Conservation (phyloP, 2,113 vertebrate species). For the Gulo gulo region DNA sequence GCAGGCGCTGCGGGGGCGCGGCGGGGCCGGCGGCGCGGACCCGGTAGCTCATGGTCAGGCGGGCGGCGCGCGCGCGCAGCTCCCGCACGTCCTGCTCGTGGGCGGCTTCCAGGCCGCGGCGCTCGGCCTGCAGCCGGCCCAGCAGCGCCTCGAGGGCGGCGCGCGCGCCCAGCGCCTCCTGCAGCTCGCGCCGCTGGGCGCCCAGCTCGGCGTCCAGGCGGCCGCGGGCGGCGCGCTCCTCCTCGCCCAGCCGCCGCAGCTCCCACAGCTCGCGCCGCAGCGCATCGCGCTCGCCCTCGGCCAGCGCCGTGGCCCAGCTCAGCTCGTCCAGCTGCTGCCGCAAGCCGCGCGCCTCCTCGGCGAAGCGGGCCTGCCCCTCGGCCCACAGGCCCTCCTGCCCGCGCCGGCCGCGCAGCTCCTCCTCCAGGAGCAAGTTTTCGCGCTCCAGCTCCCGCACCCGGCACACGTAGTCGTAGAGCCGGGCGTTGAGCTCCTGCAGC, state of each 20-base stretch:
- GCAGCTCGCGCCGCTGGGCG: slow-evolving; percentile 81
- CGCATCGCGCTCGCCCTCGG: slow-evolving; percentile 87
- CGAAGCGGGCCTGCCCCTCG: slow-evolving; percentile 74
- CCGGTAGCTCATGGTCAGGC: slow-evolving; percentile 59
- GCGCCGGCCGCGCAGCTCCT: slow-evolving; percentile 77
- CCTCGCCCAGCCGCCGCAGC: slow-evolving; percentile 79
- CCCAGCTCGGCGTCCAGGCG: slow-evolving; percentile 83
- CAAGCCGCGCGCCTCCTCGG: slow-evolving; percentile 84
- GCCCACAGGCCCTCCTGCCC: slow-evolving; percentile 81
- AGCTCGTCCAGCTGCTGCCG: slow-evolving; percentile 85
- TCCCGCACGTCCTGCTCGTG: slow-evolving; percentile 82
- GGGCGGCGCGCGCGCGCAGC: slow-evolving; percentile 81
- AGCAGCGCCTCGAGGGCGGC: slow-evolving; percentile 87
- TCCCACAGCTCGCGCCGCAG: slow-evolving; percentile 84
- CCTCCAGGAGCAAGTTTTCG: slow-evolving; percentile 87
- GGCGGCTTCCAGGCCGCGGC: slow-evolving; percentile 81
- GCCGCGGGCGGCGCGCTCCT: slow-evolving; percentile 80
- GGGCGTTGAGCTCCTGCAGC: slow-evolving; percentile 89
- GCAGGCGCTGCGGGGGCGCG: slow-evolving; percentile 76
- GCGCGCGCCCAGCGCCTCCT: slow-evolving; percentile 80
- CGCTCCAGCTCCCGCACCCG: slow-evolving; percentile 91
- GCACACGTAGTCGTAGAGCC: slow-evolving; percentile 89
- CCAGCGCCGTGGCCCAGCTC: slow-evolving; percentile 84
- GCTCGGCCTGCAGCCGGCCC: slow-evolving; percentile 85
- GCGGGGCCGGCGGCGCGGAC: slow-evolving; percentile 67